Percentiles rank a stretch among this genome's conserved stretches.
Conservation (phyloP, 2,113 vertebrate species). For the Suncus etruscus region DNA sequence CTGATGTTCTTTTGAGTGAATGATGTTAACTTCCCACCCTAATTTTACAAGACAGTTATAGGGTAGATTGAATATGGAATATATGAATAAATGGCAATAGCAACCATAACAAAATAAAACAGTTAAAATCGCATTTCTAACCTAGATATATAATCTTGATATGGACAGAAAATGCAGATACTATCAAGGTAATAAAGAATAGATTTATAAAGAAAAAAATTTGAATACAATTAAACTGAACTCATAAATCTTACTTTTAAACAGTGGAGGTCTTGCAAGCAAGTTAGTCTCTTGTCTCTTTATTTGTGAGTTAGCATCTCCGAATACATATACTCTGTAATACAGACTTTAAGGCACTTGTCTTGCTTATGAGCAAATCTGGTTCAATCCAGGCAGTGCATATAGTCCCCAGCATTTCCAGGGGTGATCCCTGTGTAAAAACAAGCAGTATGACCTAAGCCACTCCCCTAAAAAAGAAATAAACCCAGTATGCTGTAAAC, state of each 20-base stretch:
- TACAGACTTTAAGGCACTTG: not conserved
- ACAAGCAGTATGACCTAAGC: too few species aligned
- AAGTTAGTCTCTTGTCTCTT: not conserved
- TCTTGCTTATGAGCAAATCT: too few species aligned
- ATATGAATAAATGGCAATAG: not conserved
- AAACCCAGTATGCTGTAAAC: too few species aligned
- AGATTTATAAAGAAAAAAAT: not conserved
- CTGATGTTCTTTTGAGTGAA: too few species aligned
- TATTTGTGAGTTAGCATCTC: not conserved
- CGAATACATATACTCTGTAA: not conserved
- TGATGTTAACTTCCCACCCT: not conserved
- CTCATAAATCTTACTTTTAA: not conserved
- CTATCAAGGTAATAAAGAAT: not conserved
- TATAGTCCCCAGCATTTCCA: too few species aligned
- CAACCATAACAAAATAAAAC: not conserved
- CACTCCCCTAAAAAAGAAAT: too few species aligned
- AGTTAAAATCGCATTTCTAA: not conserved
- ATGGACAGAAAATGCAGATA: not conserved
- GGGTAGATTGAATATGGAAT: not conserved
- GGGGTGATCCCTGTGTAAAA: too few species aligned
- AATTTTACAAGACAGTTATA: not conserved
- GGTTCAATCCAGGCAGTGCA: too few species aligned
- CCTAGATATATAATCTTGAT: slow-evolving; percentile 10
- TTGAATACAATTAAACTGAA: not conserved
- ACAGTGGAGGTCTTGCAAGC: not conserved